A percentile compares a stretch with the other conserved stretches of the same genome.
Evolutionary conservation across 2,113 vertebrate species (phyloP).

Genomic region (Benitochromis conjunctus): DNA sequence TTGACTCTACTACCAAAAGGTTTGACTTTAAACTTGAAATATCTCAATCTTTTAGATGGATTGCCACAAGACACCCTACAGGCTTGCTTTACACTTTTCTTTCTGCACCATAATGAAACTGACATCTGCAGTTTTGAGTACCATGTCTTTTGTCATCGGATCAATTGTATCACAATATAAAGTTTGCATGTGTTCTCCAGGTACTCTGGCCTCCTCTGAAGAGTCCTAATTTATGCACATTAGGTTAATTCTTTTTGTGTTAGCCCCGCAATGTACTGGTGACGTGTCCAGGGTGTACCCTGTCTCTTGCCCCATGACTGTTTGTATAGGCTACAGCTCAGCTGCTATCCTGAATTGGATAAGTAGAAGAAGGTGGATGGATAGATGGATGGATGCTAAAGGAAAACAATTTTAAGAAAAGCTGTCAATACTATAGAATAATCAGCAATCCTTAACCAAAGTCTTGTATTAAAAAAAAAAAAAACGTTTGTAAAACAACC

Average conservation of each 20-base stretch:
- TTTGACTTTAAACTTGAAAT: neutral
- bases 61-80: neutral
- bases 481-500: neutral
- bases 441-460: neutral
- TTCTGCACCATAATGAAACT: neutral
- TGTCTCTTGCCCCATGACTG: neutral
- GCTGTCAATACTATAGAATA: neutral
- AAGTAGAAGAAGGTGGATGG: no score
- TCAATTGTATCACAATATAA: neutral
- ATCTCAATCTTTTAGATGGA: neutral
- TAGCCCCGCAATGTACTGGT: neutral
- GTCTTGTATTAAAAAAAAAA: neutral
- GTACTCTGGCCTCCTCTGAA: neutral
- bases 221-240: neutral
- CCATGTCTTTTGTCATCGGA: neutral
- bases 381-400: neutral
- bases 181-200: neutral
- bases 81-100: neutral
- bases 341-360: no score
- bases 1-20: neutral
- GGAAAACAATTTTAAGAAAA: neutral
- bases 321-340: neutral
- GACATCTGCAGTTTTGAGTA: neutral
- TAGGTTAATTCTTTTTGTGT: no score
- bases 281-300: neutral